Evolutionary conservation across 2,888 invertebrate species (phyloP).

Genomic region (Volucella inanis): DNA sequence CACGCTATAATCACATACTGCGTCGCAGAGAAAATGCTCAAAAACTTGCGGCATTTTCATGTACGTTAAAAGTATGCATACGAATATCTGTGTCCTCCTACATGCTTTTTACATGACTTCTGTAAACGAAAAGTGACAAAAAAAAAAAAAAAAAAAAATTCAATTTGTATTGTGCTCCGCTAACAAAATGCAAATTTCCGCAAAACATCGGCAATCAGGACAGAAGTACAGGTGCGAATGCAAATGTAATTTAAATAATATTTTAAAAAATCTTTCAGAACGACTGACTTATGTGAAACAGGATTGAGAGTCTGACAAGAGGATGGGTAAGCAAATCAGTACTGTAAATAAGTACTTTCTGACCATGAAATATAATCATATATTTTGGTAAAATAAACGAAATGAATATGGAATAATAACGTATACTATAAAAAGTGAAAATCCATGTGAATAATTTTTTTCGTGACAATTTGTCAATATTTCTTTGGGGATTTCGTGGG

Average conservation of each 20-base stretch:
- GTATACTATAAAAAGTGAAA: too few species aligned
- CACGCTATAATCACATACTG: conserved; percentile 32
- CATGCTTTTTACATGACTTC: conserved; percentile 56
- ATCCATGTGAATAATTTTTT: too few species aligned
- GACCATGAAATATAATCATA: too few species aligned
- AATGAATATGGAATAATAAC: too few species aligned
- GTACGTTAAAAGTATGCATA: conserved; percentile 52
- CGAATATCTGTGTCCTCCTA: conserved; percentile 57
- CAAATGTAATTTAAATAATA: conserved; percentile 73
- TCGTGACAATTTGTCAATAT: too few species aligned
- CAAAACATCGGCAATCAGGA: conserved; percentile 73
- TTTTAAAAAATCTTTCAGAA: conserved; percentile 48
- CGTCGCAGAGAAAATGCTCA: conserved; percentile 28
- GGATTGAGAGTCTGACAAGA: conserved; percentile 15
- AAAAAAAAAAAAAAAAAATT: conserved; percentile 69
- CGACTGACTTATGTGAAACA: conserved; percentile 35
- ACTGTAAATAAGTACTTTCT: too few species aligned
- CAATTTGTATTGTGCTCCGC: conserved; percentile 74
- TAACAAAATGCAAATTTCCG: conserved; percentile 72
- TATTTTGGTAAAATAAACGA: too few species aligned
- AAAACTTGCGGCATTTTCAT: conserved; percentile 68
- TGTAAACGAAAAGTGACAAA: conserved; percentile 67
- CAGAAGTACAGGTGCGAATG: conserved; percentile 70
- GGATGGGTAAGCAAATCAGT: conserved; percentile 12
- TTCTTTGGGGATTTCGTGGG: too few species aligned